These are phyloP conservation scores for Fopius arisanus DNA, from an alignment of 1,140 invertebrate genomes.

Conservation along the genomic window DNA sequence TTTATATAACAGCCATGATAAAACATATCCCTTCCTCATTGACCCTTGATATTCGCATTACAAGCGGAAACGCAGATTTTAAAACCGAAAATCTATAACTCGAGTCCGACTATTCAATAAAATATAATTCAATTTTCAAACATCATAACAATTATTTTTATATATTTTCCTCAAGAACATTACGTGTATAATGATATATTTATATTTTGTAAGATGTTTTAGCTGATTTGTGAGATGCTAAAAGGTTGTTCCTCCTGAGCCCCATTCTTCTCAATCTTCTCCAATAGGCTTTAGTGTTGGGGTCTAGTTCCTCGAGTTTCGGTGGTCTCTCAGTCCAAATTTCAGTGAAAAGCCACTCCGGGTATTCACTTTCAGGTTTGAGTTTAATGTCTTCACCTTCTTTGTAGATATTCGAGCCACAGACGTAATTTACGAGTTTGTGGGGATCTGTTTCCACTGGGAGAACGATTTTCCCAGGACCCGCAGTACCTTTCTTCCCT, in stretches of 20 bases:
- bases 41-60: too few species aligned
- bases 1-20: too few species aligned
- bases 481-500: slow-evolving; percentile 68
- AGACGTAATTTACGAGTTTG: slow-evolving; percentile 82
- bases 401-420: slow-evolving; percentile 84
- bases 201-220: not conserved
- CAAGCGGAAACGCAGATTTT: too few species aligned
- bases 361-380: slow-evolving; percentile 88
- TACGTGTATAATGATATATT: not conserved
- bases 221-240: not conserved
- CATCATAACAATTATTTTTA: too few species aligned
- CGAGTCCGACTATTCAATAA: too few species aligned
- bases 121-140: too few species aligned
- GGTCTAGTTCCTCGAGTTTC: slow-evolving; percentile 79
- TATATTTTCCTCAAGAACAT: too few species aligned
- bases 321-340: slow-evolving; percentile 70
- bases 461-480: slow-evolving; percentile 75
- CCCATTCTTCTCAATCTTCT: slow-evolving; percentile 70
- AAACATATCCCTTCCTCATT: too few species aligned
- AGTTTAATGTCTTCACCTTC: slow-evolving; percentile 83
- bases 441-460: slow-evolving; percentile 87
- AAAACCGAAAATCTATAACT: too few species aligned
- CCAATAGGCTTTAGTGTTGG: slow-evolving; percentile 85
- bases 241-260: slow-evolving; percentile 69
- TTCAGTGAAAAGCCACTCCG: slow-evolving; percentile 92